Base-by-base conservation (phyloP, 2,888 invertebrate genomes). In the Apodemia mormo region DNA sequence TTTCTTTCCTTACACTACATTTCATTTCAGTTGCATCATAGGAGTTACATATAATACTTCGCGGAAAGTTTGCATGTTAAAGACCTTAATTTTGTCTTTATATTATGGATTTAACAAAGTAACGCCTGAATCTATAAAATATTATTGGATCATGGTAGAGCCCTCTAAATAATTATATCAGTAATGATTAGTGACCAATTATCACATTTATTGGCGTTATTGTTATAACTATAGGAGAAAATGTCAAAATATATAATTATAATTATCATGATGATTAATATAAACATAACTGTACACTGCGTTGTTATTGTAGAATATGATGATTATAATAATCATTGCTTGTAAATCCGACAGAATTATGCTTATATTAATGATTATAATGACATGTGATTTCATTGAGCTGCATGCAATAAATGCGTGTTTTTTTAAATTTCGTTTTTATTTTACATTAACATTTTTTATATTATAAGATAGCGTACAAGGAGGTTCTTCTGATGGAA, bases 351-450 rank as follows among this genome's bases (percentile, higher is more conserved):
- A 58, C 58, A 58, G 12, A 58, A 58, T 58, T 10, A 10, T 58
- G 58, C 9, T 58, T 30, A 30, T 58, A 58, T 30, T 58, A 58
- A 58, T 58, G 5, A 30, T 29, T 12, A 30, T 58, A 58, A 12
- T 58, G 30, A 58, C 58, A 30, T 45, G 45, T 58, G 30, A 61
- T 61, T 61, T 30, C 33, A 61, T 61, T 61, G 61, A 61, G 58
- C 49, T 61, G 58, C 58, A 61, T 61, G 58, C 58, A 61, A 61
- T 61, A 61, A 61, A 61, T 30, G 58, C 58, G 58, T 61, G 58
- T 30, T 61, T 61, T 61, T 61, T 61, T 29, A 29, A 30, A 14
- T 10, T 3, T 2, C 7, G 22, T 22, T 61, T 61, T 61, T 61
- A 30, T 30, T 61, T 33, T 61, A 29, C 58, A 4, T 49, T 49